These are phyloP conservation scores for Poeciliopsis prolifica DNA, from an alignment of 2,113 vertebrate species.

Conservation along the genomic window DNA sequence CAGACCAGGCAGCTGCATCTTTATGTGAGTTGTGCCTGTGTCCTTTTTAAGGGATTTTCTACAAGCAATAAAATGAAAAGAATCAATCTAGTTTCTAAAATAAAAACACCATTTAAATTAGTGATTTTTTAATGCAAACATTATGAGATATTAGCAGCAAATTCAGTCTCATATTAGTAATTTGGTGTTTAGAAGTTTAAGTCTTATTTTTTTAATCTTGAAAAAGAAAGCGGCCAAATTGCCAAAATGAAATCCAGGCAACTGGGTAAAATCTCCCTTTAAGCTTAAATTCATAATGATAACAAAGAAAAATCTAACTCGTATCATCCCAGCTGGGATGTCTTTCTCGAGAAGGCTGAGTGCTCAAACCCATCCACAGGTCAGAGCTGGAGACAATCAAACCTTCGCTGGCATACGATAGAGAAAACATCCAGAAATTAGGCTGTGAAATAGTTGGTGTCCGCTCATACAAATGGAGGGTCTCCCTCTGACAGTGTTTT, in stretches of 20 bases:
- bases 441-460: background rate
- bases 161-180: too few relatives aligned
- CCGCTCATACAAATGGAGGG: background rate
- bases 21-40: background rate
- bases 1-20: background rate
- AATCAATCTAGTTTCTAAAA: too few relatives aligned
- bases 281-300: background rate
- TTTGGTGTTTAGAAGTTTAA: too few relatives aligned
- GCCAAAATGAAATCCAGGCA: too few relatives aligned
- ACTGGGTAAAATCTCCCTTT: background rate
- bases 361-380: background rate
- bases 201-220: too few relatives aligned
- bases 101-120: background rate
- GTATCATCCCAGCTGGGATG: background rate
- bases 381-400: background rate
- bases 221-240: too few relatives aligned
- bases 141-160: too few relatives aligned
- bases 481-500: background rate
- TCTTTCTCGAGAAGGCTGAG: background rate
- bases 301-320: too few relatives aligned
- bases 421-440: background rate
- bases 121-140: too few relatives aligned
- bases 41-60: background rate
- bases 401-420: background rate
- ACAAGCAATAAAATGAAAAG: background rate